phyloP scores from a whole-genome alignment of 2,797 vertebrate genomes.

The Xiphophorus birchmanni region DNA sequence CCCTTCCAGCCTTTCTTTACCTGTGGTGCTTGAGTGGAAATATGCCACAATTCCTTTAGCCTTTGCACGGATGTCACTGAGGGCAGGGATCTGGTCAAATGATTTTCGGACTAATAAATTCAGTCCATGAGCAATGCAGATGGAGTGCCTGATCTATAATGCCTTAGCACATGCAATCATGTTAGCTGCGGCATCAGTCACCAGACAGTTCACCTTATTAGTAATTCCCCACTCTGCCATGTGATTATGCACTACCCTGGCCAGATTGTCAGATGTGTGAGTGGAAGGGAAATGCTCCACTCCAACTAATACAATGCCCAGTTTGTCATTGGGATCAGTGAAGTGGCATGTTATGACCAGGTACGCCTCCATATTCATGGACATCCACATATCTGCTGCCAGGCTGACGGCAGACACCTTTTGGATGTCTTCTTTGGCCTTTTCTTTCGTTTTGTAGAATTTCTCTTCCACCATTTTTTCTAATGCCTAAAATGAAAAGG shows the following conservation, averaged over 20 bases:
- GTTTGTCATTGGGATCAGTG: not conserved
- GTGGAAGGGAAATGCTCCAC: not conserved
- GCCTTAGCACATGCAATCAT: no score
- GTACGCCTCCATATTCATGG: not conserved
- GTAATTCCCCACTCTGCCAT: not conserved
- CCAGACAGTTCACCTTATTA: not conserved
- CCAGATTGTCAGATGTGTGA: not conserved
- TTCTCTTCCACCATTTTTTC: not conserved
- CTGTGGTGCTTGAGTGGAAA: no score
- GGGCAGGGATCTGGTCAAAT: no score
- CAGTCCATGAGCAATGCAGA: no score
- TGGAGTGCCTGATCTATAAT: no score
- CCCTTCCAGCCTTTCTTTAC: no score
- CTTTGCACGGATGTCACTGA: no score
- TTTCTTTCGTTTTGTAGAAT: not conserved
- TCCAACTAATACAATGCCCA: not conserved
- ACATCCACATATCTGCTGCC: not conserved
- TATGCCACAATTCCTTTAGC: no score
- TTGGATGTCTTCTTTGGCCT: not conserved
- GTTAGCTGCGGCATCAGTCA: not conserved
- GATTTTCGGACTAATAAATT: no score
- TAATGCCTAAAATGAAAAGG: not conserved
- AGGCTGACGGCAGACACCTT: conserved; percentile 3
- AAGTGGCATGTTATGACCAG: not conserved
- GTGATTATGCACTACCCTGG: not conserved